phyloP scores from a whole-genome alignment of 2,113 vertebrate genomes.

The Stigmatopora argus region DNA sequence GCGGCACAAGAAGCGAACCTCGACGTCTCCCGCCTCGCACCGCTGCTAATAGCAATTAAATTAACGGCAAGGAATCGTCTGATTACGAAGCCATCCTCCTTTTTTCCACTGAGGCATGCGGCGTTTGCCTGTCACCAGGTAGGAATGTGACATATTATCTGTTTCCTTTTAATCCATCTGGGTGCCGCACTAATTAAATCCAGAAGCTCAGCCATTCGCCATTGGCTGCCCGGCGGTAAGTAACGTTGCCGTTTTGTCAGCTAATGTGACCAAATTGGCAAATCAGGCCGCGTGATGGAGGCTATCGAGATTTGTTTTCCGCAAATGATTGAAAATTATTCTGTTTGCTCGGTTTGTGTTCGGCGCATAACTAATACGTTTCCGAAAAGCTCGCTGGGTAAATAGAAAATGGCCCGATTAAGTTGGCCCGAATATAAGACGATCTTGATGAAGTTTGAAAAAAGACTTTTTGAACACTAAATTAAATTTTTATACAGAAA shows the following conservation, averaged over 20 bases:
- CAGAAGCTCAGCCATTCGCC: conserved; percentile 56
- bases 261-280: conserved; percentile 54
- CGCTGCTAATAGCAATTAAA: conserved; percentile 68
- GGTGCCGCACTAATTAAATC: conserved; percentile 65
- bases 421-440: no score
- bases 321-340: not conserved
- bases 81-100: conserved; percentile 3
- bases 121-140: conserved; percentile 45
- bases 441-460: no score
- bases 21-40: conserved; percentile 56
- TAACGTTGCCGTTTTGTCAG: conserved; percentile 51
- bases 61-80: conserved; percentile 50
- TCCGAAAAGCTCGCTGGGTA: not conserved
- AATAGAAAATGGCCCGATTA: not conserved
- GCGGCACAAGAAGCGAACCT: conserved; percentile 57
- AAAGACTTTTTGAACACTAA: no score
- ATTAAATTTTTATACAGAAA: no score
- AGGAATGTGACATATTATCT: conserved; percentile 55
- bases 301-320: conserved; percentile 17
- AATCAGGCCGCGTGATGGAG: conserved; percentile 14
- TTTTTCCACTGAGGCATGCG: conserved; percentile 36
- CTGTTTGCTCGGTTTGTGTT: not conserved
- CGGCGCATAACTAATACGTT: not conserved
- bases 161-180: conserved; percentile 56
- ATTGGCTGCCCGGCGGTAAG: conserved; percentile 48